Evolutionary conservation across 2,797 vertebrate genomes (phyloP), one percentile per base, ranked within the genome.

Genomic region (Gadopsis bispinosus): DNA sequence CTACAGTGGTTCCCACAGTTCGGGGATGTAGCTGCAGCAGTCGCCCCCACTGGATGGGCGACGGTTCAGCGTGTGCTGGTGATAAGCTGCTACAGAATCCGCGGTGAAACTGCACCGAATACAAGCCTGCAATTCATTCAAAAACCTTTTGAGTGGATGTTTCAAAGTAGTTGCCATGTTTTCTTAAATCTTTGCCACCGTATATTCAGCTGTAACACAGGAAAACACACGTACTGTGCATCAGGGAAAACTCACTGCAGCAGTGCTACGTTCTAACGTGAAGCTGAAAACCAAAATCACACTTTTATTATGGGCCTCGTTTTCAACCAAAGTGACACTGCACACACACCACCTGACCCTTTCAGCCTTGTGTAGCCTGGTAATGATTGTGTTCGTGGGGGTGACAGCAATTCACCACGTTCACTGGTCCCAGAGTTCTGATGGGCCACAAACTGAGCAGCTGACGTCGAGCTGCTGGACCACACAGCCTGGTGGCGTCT

Each of bases 351-450:
- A 16, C 33, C 47, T 51, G 59, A 56, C 31, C 50, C 41, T 20
- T 26, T 5, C 19, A 53, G 62, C 45, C n/a, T 22, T 26, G 51
- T 64, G 62, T 22, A 66, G 26, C 10, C 61, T 71, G n/a, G 41
- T 54, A 75, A 70, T 31, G 53, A 60, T 12, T 64, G 35, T 58
- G 12, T 63, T 51, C 5, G 29, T 81, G 58, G 31, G 47, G 33
- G 43, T 51, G 55, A 43, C 65, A 67, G 56, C 48, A 65, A 29
- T 74, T 72, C 76, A 67, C 69, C 75, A 77, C 64, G 54, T 37
- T 83, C 66, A 73, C 72, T 77, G 67, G 79, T 85, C 73, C 66
- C 62, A 73, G 51, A 72, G 0, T 41, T 71, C 47, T 64, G 56
- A 37, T 48, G 39, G 64, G 22, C 53, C 64, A 69, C 62, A 71